Evolutionary conservation across 2,113 vertebrate species (phyloP).

Genomic region (Chloebia gouldiae): DNA sequence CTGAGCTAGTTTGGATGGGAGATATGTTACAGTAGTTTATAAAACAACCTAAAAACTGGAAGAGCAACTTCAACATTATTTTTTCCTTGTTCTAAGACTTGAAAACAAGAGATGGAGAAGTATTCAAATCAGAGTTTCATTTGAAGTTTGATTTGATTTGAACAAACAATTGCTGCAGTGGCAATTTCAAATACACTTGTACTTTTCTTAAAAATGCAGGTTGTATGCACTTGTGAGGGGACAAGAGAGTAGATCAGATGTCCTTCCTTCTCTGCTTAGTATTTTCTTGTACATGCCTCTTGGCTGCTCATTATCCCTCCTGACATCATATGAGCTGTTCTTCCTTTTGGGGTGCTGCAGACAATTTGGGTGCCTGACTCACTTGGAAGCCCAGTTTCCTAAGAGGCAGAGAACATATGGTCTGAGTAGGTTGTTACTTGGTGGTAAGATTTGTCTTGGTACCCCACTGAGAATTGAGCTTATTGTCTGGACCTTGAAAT

Average conservation of each 20-base stretch:
- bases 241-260: background rate
- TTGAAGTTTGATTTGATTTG: too few species aligned
- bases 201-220: background rate
- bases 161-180: background rate
- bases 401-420: background rate
- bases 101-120: background rate
- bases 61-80: accelerated
- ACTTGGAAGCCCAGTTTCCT: background rate
- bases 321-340: accelerated
- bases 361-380: background rate
- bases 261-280: background rate
- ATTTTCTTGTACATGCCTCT: background rate
- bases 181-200: background rate
- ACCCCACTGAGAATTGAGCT: background rate
- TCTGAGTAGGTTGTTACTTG: background rate
- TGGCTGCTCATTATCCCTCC: background rate
- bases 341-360: background rate
- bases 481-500: background rate
- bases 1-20: background rate
- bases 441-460: background rate
- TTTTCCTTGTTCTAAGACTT: background rate
- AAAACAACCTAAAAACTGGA: background rate
- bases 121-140: background rate
- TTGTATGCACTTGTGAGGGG: background rate
- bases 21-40: background rate